phyloP scores from a whole-genome alignment of 1,140 invertebrate species.

The Cherax quadricarinatus region DNA sequence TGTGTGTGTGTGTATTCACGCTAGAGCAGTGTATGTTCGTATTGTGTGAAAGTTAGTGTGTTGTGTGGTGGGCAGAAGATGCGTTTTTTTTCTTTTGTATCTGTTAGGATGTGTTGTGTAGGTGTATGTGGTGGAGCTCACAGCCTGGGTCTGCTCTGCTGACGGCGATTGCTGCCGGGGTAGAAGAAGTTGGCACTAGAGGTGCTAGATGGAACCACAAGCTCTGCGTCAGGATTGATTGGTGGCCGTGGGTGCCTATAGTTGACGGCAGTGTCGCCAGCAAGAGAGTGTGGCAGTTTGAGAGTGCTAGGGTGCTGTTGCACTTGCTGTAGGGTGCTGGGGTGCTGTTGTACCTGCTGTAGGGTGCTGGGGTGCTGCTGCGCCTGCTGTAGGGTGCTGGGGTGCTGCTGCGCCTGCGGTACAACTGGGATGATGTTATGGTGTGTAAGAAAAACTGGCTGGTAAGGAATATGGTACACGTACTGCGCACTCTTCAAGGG shows the following conservation, averaged over 20 bases:
- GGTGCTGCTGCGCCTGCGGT: background rate
- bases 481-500: constrained; percentile 75
- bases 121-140: background rate
- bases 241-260: constrained; percentile 77
- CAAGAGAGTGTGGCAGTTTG: constrained; percentile 75
- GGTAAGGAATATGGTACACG: constrained; percentile 75
- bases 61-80: background rate
- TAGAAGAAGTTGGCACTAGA: background rate
- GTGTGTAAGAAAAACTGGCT: no score
- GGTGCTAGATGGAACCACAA: background rate
- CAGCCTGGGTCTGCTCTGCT: background rate
- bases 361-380: background rate
- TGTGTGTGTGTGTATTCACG: background rate
- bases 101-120: no score
- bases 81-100: no score
- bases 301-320: background rate
- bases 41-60: background rate
- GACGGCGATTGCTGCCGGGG: background rate
- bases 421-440: background rate
- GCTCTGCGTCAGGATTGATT: constrained; percentile 58
- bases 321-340: background rate
- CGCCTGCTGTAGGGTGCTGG: background rate
- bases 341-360: background rate
- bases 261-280: constrained; percentile 87
- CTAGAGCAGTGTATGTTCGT: background rate